Percentiles rank a stretch among this genome's conserved stretches.
phyloP scores from a whole-genome alignment of 1,140 invertebrate genomes.

The Cherax quadricarinatus region DNA sequence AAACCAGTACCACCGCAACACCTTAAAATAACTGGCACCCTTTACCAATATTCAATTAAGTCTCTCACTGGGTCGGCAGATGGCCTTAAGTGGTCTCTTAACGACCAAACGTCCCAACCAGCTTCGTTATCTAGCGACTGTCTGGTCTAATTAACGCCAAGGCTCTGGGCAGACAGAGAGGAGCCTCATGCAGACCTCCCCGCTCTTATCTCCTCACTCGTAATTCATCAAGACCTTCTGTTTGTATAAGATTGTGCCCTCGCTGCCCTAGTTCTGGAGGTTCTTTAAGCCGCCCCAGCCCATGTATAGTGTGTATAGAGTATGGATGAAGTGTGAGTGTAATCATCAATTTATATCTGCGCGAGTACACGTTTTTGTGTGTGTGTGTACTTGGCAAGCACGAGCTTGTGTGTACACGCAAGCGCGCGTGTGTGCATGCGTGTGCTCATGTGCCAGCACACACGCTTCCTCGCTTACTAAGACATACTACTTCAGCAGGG shows the following conservation, averaged over 20 bases:
- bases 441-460: too few relatives aligned
- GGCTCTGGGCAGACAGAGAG: conserved; percentile 21
- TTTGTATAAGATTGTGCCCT: conserved; percentile 26
- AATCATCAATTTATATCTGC: neutral
- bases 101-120: conserved; percentile 45
- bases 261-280: neutral
- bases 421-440: neutral
- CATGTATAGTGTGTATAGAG: neutral
- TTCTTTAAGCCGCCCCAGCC: too few relatives aligned
- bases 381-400: neutral
- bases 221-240: conserved; percentile 43
- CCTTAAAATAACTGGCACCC: conserved; percentile 33
- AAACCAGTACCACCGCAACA: neutral
- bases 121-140: conserved; percentile 40
- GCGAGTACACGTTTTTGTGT: neutral
- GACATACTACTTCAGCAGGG: too few relatives aligned
- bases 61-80: conserved; percentile 38
- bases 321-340: neutral
- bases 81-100: conserved; percentile 40
- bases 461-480: too few relatives aligned
- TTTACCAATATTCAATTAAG: conserved; percentile 52
- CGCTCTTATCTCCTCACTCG: conserved; percentile 7
- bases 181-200: neutral
- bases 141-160: conserved; percentile 54
- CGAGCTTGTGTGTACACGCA: neutral